Conservation (phyloP, 1,140 invertebrate genomes). For the Ylistrum balloti region DNA sequence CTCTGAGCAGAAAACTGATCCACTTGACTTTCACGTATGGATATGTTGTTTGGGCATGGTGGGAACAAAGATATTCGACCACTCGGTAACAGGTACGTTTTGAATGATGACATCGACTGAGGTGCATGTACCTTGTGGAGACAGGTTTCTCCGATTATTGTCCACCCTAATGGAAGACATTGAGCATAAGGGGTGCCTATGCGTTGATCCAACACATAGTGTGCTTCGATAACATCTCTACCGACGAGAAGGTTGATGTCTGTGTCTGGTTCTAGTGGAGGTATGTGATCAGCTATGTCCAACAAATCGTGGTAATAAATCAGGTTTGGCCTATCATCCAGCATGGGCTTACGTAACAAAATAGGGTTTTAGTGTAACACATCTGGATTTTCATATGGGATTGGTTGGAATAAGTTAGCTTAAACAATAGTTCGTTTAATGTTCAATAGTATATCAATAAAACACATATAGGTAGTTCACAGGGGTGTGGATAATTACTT, state of each 20-base stretch:
- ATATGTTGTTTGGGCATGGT: slow-evolving; percentile 49
- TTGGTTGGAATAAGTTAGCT: no score
- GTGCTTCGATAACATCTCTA: slow-evolving; percentile 3
- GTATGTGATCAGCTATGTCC: slow-evolving; percentile 44
- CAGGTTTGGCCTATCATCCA: background rate
- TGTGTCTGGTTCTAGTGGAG: background rate
- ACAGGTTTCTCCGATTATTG: slow-evolving; percentile 60
- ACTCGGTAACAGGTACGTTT: slow-evolving; percentile 50
- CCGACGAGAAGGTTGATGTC: slow-evolving; percentile 52
- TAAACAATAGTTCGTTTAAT: no score
- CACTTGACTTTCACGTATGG: background rate
- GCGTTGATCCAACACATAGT: background rate
- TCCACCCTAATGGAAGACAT: slow-evolving; percentile 55
- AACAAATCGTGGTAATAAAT: slow-evolving; percentile 44
- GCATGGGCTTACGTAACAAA: background rate
- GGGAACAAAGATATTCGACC: slow-evolving; percentile 52
- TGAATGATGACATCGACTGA: slow-evolving; percentile 48
- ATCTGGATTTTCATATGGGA: no score
- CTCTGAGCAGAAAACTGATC: background rate
- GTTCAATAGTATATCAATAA: no score
- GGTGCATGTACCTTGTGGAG: slow-evolving; percentile 56
- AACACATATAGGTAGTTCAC: no score
- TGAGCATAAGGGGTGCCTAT: slow-evolving; percentile 53
- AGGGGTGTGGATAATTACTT: no score
- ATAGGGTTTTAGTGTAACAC: slow-evolving; percentile 44